These are phyloP conservation scores for Temnothorax curvispinosus DNA, from an alignment of 1,140 invertebrate genomes.

Conservation along the genomic window DNA sequence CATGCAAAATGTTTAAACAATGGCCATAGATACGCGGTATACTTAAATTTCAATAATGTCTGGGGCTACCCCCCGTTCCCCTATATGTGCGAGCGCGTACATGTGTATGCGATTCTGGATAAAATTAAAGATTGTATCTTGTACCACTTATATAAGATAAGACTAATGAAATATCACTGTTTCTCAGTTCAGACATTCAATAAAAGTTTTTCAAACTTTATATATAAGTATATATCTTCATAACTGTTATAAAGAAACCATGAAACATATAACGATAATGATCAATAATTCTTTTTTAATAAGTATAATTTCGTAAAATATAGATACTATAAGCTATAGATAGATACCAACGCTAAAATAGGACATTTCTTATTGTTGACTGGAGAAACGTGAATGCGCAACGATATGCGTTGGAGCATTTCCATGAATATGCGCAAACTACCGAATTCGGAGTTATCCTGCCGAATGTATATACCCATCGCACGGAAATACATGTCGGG, in stretches of 20 bases:
- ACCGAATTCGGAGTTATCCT: constrained; percentile 23
- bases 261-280: neutral
- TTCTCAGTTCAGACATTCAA: neutral
- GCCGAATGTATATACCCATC: constrained; percentile 11
- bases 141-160: neutral
- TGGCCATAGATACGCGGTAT: too few relatives aligned
- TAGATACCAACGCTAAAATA: constrained; percentile 12
- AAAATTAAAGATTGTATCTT: neutral
- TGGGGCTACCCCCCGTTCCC: too few relatives aligned
- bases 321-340: neutral
- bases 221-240: neutral
- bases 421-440: constrained; percentile 63
- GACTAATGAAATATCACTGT: neutral
- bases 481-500: constrained; percentile 53
- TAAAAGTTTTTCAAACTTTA: constrained; percentile 21
- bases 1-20: too few relatives aligned
- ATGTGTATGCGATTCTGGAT: neutral
- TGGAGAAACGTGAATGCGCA: neutral
- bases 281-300: neutral
- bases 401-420: constrained; percentile 12
- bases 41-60: too few relatives aligned
- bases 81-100: too few relatives aligned
- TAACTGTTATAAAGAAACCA: neutral
- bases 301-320: neutral
- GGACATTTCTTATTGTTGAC: neutral